phyloP scores from a whole-genome alignment of 1,140 invertebrate species.

The Zaprionus gabonicus region DNA sequence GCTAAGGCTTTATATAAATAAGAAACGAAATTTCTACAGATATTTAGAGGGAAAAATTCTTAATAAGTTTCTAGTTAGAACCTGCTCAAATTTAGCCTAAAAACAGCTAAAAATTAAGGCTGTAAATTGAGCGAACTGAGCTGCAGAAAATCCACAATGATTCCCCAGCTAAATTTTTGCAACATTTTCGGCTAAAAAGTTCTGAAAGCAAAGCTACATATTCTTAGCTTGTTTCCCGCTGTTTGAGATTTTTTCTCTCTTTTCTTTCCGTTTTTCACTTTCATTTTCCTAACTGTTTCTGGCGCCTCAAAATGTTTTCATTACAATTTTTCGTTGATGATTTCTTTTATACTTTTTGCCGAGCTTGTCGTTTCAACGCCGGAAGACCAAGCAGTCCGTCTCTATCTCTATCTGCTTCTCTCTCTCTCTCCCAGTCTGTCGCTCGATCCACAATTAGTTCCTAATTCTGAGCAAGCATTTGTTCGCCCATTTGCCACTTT shows the following conservation, averaged over 20 bases:
- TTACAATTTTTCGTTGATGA: background rate
- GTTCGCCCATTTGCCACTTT: slow-evolving; percentile 36
- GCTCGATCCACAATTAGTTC: slow-evolving; percentile 30
- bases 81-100: too few species aligned
- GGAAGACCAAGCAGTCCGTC: slow-evolving; percentile 40
- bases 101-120: too few species aligned
- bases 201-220: background rate
- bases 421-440: background rate
- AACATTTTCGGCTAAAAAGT: background rate
- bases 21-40: too few species aligned
- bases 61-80: too few species aligned
- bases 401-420: background rate
- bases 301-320: slow-evolving; percentile 1
- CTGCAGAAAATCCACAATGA: too few species aligned
- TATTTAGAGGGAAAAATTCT: too few species aligned
- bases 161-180: background rate
- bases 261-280: slow-evolving; percentile 8
- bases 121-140: too few species aligned
- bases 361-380: slow-evolving; percentile 32
- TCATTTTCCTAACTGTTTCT: background rate
- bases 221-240: background rate
- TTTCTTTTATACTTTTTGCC: slow-evolving; percentile 16
- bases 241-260: background rate
- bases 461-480: slow-evolving; percentile 59
- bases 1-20: too few species aligned